These are phyloP conservation scores for Yponomeuta evonymella DNA, from an alignment of 2,888 invertebrate genomes.

Conservation along the genomic window DNA sequence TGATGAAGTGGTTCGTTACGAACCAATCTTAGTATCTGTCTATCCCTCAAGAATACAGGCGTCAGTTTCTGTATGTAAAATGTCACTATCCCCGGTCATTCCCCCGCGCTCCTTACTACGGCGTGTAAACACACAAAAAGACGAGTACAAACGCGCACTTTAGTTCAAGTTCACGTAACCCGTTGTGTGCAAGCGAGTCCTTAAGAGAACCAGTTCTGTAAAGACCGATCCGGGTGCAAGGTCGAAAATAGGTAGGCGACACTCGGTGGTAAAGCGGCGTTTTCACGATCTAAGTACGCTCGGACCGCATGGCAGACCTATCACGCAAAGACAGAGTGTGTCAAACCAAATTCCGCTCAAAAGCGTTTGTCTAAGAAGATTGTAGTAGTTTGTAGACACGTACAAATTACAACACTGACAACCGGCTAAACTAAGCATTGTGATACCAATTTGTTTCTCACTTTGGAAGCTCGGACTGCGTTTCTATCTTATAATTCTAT, in stretches of 20 bases:
- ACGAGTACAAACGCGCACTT: conserved; percentile 4
- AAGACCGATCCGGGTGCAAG: background rate
- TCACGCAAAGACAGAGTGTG: background rate
- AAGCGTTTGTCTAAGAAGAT: too few species aligned
- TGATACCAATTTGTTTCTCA: too few species aligned
- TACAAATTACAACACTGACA: too few species aligned
- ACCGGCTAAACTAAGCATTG: too few species aligned
- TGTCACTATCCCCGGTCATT: background rate
- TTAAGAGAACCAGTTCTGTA: conserved; percentile 23
- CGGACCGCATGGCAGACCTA: background rate
- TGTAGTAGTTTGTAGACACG: too few species aligned
- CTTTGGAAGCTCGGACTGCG: too few species aligned
- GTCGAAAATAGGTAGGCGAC: background rate
- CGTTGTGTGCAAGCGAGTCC: conserved; percentile 24
- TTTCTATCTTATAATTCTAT: too few species aligned
- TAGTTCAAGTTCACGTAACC: conserved; percentile 36
- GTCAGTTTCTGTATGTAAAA: background rate
- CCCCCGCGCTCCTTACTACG: background rate
- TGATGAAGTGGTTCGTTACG: too few species aligned
- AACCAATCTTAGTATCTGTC: too few species aligned
- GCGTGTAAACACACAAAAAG: conserved; percentile 1
- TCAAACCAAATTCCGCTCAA: background rate
- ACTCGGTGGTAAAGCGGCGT: background rate
- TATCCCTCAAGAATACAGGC: too few species aligned
- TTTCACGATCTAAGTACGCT: too few species aligned